Evolutionary conservation across 92 coral and sea anemone genomes (phyloP), one percentile per base, ranked within the genome.

Genomic region (Siderastrea siderea): DNA sequence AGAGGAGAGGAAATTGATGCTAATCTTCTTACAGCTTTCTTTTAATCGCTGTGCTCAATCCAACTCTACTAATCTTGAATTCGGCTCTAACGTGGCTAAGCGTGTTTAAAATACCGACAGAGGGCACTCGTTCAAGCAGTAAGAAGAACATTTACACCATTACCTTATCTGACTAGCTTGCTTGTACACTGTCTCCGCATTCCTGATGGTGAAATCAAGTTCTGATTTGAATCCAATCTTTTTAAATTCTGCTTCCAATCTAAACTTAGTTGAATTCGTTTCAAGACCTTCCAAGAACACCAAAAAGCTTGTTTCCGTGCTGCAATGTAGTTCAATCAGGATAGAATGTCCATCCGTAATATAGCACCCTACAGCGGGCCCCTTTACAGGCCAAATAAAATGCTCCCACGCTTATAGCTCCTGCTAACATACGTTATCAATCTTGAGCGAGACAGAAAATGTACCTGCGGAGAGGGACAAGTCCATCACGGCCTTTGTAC

Each of bases 361-460:
- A 26, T 26, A 26, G 38, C 38, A 26, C 38, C 38, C 38, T 26
- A 26, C 87, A 4, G 87, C 26, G 57, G 87, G 87, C n/a, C 87
- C 87, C 79, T 83, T 26, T 83, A 14, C 79, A 47, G 47, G 62
- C 71, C 61, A 83, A 62, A 46, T 83, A 83, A 73, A 83, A 83
- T 59, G 79, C 79, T 3, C 87, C 87, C 50, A 83, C 15, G 7
- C 79, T 83, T 14, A 83, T 79, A 48, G 87, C 79, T 47, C 87
- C 87, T 6, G 87, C 87, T 26, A 83, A 19, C 87, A 71, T n/a
- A 60, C 61, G 45, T 83, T 83, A 50, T 83, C 87, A 59, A 83
- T 83, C 87, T 71, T 83, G 58, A 83, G 87, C 3, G 87, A 71
- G 50, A 81, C 38, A 14, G 85, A 83, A 71, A 83, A 71, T 50